phyloP scores from a whole-genome alignment of 2,797 vertebrate species.

The Tokudaia tokunoshimensis region DNA sequence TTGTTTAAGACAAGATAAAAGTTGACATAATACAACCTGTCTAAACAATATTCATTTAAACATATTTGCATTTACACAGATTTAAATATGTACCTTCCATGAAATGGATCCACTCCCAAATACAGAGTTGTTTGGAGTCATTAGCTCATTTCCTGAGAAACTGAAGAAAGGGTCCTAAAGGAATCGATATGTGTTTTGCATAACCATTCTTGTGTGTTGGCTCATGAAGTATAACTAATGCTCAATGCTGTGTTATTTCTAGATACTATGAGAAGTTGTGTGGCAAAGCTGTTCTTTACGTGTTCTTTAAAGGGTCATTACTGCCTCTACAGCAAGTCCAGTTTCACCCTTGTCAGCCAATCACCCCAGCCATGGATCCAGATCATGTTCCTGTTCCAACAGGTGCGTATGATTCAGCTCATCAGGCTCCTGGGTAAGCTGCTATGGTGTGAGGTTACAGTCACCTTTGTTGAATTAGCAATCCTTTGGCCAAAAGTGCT shows the following conservation, averaged over 20 bases:
- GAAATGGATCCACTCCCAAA: background rate
- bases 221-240: background rate
- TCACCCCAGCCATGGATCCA: conserved; percentile 97
- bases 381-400: conserved; percentile 96
- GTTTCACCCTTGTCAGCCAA: conserved; percentile 93
- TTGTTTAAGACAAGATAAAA: background rate
- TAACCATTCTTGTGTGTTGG: background rate
- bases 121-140: background rate
- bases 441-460: background rate
- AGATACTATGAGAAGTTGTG: conserved; percentile 92
- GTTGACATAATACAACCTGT: background rate
- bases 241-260: conserved; percentile 37
- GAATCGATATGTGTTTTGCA: background rate
- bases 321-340: conserved; percentile 96
- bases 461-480: background rate
- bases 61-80: background rate
- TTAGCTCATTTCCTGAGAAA: background rate
- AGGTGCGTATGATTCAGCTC: conserved; percentile 88
- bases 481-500: background rate
- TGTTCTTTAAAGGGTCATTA: conserved; percentile 96
- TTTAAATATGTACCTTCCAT: background rate
- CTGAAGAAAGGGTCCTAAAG: background rate
- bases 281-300: conserved; percentile 95
- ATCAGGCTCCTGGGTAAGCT: background rate
- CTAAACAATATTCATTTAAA: conserved; percentile 21